Conservation (phyloP, 2,113 vertebrate species). For the Syngnathoides biaculeatus region DNA sequence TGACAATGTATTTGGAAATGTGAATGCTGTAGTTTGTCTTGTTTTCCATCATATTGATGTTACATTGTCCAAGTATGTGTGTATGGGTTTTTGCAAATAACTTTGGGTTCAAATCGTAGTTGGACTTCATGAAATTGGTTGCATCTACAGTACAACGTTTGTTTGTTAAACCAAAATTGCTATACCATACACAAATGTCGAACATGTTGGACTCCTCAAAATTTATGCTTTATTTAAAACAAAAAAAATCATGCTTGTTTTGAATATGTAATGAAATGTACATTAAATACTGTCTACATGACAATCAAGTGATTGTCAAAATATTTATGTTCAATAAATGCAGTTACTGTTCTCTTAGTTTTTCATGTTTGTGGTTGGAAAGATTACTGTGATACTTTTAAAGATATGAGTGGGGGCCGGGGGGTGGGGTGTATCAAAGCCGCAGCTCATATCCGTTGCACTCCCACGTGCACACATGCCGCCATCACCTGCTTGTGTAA, state of each 20-base stretch:
- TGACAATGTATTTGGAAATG: no score
- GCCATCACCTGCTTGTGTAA: constrained; percentile 1
- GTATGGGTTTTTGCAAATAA: no score
- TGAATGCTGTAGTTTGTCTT: no score
- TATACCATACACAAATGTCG: not conserved
- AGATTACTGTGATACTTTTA: not conserved
- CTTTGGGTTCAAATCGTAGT: no score
- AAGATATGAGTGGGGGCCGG: not conserved
- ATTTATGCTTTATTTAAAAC: not conserved
- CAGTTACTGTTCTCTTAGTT: not conserved
- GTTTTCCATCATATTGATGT: no score
- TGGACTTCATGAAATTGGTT: no score
- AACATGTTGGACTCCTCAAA: not conserved
- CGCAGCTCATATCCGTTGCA: constrained; percentile 35
- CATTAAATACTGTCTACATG: not conserved
- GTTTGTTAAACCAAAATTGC: not conserved
- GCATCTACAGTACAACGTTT: not conserved
- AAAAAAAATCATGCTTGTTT: not conserved
- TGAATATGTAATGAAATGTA: not conserved
- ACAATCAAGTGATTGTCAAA: not conserved
- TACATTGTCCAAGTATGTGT: no score
- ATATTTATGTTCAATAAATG: constrained; percentile 19
- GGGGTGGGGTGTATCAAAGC: constrained; percentile 29
- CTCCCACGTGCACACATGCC: not conserved
- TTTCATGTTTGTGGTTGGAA: constrained; percentile 9